These are phyloP conservation scores for Bathynomus jamesi DNA, from an alignment of 1,140 invertebrate genomes.

Conservation along the genomic window DNA sequence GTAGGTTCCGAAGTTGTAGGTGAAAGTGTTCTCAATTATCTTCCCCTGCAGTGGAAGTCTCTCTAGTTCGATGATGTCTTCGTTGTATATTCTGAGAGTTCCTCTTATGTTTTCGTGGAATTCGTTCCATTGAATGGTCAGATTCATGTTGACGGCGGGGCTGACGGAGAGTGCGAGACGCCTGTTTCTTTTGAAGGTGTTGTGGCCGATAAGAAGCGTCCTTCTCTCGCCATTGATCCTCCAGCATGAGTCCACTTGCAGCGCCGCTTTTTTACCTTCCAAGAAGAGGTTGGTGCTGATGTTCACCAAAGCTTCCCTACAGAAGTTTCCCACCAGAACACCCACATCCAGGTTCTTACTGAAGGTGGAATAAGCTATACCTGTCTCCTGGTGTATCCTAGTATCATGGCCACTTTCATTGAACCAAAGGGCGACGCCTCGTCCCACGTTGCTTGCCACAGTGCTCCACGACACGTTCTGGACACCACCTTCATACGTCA, in stretches of 20 bases:
- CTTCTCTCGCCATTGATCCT: conserved; percentile 27
- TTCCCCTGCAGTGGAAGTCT: conserved; percentile 59
- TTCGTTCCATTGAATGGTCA: conserved; percentile 74
- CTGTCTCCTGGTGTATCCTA: conserved; percentile 73
- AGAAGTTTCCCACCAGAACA: conserved; percentile 59
- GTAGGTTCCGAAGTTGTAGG: conserved; percentile 74
- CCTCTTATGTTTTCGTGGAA: conserved; percentile 74
- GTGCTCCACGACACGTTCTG: conserved; percentile 74
- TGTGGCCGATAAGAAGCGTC: conserved; percentile 73
- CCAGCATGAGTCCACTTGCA: conserved; percentile 75
- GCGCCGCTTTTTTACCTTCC: conserved; percentile 60
- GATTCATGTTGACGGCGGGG: conserved; percentile 74
- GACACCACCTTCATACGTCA: conserved; percentile 78
- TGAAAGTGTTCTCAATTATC: conserved; percentile 83
- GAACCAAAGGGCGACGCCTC: conserved; percentile 77
- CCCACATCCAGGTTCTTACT: conserved; percentile 74
- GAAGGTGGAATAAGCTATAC: conserved; percentile 77
- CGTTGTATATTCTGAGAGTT: conserved; percentile 79
- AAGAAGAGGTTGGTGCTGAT: conserved; percentile 78
- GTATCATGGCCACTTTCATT: conserved; percentile 59
- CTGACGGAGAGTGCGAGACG: conserved; percentile 67
- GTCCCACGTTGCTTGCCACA: conserved; percentile 62
- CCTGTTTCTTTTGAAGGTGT: conserved; percentile 66
- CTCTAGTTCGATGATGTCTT: conserved; percentile 59
- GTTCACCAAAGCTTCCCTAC: conserved; percentile 59